Percentiles rank a stretch among this genome's conserved stretches.
Evolutionary conservation across 2,797 vertebrate genomes (phyloP).

Genomic region (Petrocephalus schoutedeni): DNA sequence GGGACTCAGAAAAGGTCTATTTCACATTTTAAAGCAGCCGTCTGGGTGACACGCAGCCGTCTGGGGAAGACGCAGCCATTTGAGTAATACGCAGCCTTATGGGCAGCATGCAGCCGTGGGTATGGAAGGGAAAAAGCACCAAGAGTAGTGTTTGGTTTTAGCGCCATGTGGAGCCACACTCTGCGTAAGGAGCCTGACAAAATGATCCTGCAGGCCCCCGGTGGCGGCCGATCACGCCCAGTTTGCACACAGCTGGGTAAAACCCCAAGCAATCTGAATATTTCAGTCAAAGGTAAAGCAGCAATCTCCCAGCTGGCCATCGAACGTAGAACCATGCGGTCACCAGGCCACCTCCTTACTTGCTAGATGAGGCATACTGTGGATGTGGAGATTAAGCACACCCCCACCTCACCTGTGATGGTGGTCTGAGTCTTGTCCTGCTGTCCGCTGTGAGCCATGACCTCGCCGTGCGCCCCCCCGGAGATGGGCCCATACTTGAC

Average conservation of each 20-base stretch:
- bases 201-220: neutral
- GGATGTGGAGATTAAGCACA: neutral
- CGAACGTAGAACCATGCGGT: neutral
- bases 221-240: neutral
- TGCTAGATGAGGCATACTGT: neutral
- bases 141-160: neutral
- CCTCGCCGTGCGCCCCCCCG: slow-evolving; percentile 83
- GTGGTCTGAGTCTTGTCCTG: slow-evolving; percentile 75
- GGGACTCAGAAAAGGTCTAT: slow-evolving; percentile 60
- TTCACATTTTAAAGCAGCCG: slow-evolving; percentile 44
- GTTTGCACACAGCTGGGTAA: neutral
- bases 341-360: neutral
- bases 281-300: neutral
- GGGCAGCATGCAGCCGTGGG: slow-evolving; percentile 8
- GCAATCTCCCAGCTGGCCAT: neutral
- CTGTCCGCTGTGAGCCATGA: slow-evolving; percentile 67
- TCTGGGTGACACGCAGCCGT: slow-evolving; percentile 33
- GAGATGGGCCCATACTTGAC: slow-evolving; percentile 92
- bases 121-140: slow-evolving; percentile 26
- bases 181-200: neutral
- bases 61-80: slow-evolving; percentile 35
- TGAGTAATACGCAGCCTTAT: slow-evolving; percentile 27
- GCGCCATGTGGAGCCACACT: neutral
- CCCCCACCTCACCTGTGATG: slow-evolving; percentile 70
- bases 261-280: neutral